Evolutionary conservation across 2,113 vertebrate genomes (phyloP), one percentile per base, ranked within the genome.

Genomic region (Callithrix jacchus): DNA sequence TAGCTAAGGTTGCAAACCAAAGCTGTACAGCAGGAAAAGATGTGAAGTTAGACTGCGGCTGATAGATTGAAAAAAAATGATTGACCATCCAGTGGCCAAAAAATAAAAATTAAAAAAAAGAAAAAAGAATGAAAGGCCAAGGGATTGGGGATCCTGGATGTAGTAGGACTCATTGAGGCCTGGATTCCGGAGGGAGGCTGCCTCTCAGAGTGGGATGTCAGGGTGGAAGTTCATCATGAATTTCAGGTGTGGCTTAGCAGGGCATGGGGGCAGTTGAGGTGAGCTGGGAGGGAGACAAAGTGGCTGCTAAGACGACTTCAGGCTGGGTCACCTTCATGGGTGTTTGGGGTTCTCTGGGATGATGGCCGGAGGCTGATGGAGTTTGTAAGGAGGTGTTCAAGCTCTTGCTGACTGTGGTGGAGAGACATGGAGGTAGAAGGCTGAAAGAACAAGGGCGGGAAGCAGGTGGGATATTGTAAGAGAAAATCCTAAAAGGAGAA

Each of bases 291-390:
- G 49, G 49, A 17, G 45, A 56, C 7, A 2, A 49, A 20, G 4
- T 11, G 6, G 16, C 42, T 42, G 42, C 5, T 52, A 42, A 74
- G 23, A 45, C 0, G 37, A 20, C 40, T 25, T n/a, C 2, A 13
- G n/a, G n/a, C 77, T 20, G 40, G 49, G 32, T 64, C 77, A 3
- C 27, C 32, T 27, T 82, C 2, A 0, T 0, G 37, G n/a, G 0
- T 35, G 42, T 27, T 32, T 92, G 30, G 27, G 8, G 21, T 73
- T 61, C 42, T 37, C 49, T 37, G 37, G 56, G 32, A 79, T 23
- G 32, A 47, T 52, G 80, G 4, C 27, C 2, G 0, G 61, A 42
- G 45, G 32, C 47, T 73, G 80, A 32, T 12, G 47, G 49, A 16
- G 47, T 27, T 7, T 1, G 0, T 49, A 37, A 35, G 40, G 40